These are phyloP conservation scores for Tokudaia muenninki DNA, from an alignment of 2,797 vertebrate genomes.

Conservation along the genomic window DNA sequence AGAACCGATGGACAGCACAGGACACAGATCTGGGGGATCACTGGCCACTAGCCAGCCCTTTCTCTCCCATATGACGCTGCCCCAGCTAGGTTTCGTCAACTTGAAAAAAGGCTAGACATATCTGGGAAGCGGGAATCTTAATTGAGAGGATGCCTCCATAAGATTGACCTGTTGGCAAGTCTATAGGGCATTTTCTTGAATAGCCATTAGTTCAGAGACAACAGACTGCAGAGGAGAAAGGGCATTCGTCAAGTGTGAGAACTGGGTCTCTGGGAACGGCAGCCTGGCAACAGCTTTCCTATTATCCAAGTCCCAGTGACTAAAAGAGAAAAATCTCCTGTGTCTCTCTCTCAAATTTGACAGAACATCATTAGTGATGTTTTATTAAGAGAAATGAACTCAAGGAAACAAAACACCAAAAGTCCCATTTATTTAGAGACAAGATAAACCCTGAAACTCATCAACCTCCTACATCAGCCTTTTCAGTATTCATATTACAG, in stretches of 20 bases:
- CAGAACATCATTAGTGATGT: background rate
- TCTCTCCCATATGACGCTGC: background rate
- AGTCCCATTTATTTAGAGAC: background rate
- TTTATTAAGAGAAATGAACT: background rate
- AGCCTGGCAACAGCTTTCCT: background rate
- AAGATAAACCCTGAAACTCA: background rate
- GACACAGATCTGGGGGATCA: background rate
- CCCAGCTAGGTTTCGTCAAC: background rate
- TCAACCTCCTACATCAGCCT: background rate
- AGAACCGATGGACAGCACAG: background rate
- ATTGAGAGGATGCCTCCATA: background rate
- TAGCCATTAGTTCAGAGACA: background rate
- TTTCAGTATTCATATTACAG: background rate
- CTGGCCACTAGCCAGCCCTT: background rate
- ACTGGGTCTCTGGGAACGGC: background rate
- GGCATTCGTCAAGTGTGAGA: background rate
- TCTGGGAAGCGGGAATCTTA: background rate
- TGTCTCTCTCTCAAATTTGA: background rate
- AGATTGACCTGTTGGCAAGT: no score
- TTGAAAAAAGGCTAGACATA: background rate
- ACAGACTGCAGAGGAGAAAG: background rate
- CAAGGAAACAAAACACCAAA: background rate
- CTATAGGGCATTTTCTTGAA: background rate
- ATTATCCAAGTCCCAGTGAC: background rate
- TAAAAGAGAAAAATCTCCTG: background rate